A percentile compares a stretch with the other conserved stretches of the same genome.
phyloP scores from a whole-genome alignment of 2,113 vertebrate species.

The Nycticorax nycticorax region DNA sequence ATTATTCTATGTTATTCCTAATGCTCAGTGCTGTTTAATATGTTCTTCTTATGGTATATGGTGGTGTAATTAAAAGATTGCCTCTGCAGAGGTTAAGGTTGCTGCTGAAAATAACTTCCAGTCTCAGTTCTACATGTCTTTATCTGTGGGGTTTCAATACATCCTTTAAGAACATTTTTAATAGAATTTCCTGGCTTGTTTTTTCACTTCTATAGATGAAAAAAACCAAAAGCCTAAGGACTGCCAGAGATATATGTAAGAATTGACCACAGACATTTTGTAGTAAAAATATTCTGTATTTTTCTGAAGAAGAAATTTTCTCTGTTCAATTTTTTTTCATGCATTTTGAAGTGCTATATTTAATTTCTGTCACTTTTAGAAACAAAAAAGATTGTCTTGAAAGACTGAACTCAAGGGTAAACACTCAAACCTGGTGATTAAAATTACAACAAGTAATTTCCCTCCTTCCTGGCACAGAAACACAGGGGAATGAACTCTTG shows the following conservation, averaged over 20 bases:
- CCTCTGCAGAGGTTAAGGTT: constrained; percentile 21
- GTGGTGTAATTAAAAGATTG: constrained; percentile 45
- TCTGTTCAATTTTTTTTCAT: not conserved
- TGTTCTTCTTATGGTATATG: constrained; percentile 38
- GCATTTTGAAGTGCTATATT: not conserved
- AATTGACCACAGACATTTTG: constrained; percentile 20
- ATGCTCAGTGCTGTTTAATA: constrained; percentile 58
- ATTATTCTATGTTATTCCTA: constrained; percentile 66
- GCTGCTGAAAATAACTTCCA: constrained; percentile 31
- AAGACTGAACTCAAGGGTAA: not conserved
- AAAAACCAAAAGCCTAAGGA: constrained; percentile 24
- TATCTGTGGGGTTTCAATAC: not conserved
- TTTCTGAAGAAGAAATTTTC: not conserved
- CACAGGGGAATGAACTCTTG: not conserved
- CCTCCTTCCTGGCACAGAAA: not conserved
- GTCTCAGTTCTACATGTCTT: not conserved
- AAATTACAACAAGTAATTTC: not conserved
- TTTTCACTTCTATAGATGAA: not conserved
- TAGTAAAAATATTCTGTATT: not conserved
- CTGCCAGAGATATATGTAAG: not conserved
- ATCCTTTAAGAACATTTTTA: not conserved
- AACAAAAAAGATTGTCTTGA: not conserved
- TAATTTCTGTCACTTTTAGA: not conserved
- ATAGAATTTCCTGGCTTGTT: not conserved
- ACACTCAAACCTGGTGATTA: not conserved